Evolutionary conservation across 2,888 invertebrate species (phyloP), one percentile per base, ranked within the genome.

Genomic region (Deilephila elpenor): DNA sequence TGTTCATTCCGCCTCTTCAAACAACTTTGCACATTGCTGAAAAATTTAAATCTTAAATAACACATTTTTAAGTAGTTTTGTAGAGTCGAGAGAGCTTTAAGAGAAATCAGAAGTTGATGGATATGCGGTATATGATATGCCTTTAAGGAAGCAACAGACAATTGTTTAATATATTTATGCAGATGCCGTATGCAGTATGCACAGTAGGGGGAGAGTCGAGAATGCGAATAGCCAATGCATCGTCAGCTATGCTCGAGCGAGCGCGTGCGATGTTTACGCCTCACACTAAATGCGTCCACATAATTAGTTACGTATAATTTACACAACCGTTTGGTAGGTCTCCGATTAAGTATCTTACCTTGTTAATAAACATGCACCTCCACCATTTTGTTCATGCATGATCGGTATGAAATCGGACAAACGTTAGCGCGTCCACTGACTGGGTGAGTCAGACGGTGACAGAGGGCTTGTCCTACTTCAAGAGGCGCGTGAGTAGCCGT

Each of bases 311-410:
- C 79, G 78, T 77, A 84, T 83, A 83, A 80, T 80, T 25, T 83
- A 83, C 73, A 84, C 83, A 82, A 83, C 44, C 56, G 60, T 60
- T 11, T 81, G 78, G 82, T 76, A 77, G 82, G 74, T 75, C 74
- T 83, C 79, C 77, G 75, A 77, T 83, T 81, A 83, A 78, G 44
- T 56, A 37, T 86, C 90, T 91, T 92, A 91, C 91, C 91, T 92
- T 80, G 89, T 89, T 90, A 90, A 85, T 87, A 82, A 88, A 83
- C 92, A 92, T 92, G 91, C 91, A 90, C 91, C 91, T 84, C 80
- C 90, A 92, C 92, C 92, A 84, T 83, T 84, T 84, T 83, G 81
- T 85, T 88, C 91, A 93, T 91, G 92, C 91, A 91, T 86, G 87
- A 89, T 84, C 76, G 75, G 79, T 81, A 83, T 83, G 85, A 87